Evolutionary conservation across 1,140 invertebrate genomes (phyloP).

Genomic region (Nixonia krombeini): DNA sequence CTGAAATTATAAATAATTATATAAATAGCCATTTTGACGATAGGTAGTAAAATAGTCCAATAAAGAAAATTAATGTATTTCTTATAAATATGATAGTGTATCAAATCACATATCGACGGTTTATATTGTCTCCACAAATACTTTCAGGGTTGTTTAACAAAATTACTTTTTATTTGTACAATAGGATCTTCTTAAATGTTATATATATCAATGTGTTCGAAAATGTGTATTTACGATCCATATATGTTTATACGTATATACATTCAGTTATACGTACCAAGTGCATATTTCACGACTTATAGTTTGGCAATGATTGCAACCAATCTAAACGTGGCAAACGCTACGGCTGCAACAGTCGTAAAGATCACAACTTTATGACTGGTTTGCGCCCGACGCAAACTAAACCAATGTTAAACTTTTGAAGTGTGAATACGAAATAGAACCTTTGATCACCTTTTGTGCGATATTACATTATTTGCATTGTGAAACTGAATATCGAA

Average conservation of each 20-base stretch:
- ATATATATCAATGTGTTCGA: not conserved
- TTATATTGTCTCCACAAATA: too few species aligned
- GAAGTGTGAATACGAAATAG: slow-evolving; percentile 32
- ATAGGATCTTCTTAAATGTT: too few species aligned
- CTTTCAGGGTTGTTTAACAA: too few species aligned
- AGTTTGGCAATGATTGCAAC: slow-evolving; percentile 21
- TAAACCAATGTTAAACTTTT: slow-evolving; percentile 24
- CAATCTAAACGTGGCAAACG: slow-evolving; percentile 23
- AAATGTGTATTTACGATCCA: slow-evolving; percentile 10
- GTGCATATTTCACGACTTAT: slow-evolving; percentile 4
- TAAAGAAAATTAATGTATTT: too few species aligned
- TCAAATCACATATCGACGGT: too few species aligned
- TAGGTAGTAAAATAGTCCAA: too few species aligned
- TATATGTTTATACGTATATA: slow-evolving; percentile 3
- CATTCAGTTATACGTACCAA: slow-evolving; percentile 3
- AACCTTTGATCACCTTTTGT: slow-evolving; percentile 23
- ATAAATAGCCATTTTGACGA: too few species aligned
- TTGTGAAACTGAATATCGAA: slow-evolving; percentile 28
- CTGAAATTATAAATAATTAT: too few species aligned
- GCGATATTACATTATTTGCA: slow-evolving; percentile 20
- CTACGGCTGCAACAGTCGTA: slow-evolving; percentile 45
- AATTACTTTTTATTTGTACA: too few species aligned
- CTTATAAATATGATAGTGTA: too few species aligned
- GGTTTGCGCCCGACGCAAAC: slow-evolving; percentile 17
- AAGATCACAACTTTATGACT: slow-evolving; percentile 44